These are phyloP conservation scores for Ennomos quercinarius DNA, from an alignment of 2,888 invertebrate species.

Conservation along the genomic window DNA sequence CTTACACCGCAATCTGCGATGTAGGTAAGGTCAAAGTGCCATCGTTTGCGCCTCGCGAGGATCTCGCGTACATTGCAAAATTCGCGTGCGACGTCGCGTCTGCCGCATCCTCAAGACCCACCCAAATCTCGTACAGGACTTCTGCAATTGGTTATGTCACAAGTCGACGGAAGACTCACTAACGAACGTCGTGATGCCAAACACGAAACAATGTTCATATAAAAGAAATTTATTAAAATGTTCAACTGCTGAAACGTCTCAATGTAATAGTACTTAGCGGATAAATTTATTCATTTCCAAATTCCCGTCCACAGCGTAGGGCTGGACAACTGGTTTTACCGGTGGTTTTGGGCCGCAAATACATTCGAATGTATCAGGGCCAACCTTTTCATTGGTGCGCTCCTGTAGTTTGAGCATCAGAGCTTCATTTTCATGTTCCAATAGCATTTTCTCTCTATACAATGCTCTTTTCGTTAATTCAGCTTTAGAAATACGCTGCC, in stretches of 20 bases:
- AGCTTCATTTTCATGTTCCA: constrained; percentile 66
- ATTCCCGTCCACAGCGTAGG: constrained; percentile 64
- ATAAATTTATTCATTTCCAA: constrained; percentile 59
- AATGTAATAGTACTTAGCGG: constrained; percentile 24
- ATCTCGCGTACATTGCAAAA: constrained; percentile 62
- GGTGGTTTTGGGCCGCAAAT: constrained; percentile 44
- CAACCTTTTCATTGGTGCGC: constrained; percentile 48
- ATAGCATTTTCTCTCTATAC: constrained; percentile 64
- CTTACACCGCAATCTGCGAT: constrained; percentile 42
- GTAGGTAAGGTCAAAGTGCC: constrained; percentile 70
- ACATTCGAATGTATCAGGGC: constrained; percentile 54
- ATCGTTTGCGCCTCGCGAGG: constrained; percentile 67
- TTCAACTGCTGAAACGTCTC: constrained; percentile 16
- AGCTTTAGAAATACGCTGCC: constrained; percentile 74
- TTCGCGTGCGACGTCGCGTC: constrained; percentile 47
- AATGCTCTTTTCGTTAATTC: constrained; percentile 71
- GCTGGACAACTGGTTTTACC: constrained; percentile 41
- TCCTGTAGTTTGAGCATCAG: constrained; percentile 55
- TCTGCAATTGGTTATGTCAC: constrained; percentile 45
- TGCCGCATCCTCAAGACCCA: constrained; percentile 48
- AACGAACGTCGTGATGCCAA: constrained; percentile 42
- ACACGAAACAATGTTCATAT: constrained; percentile 40
- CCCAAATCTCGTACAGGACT: constrained; percentile 37
- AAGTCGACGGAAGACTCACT: constrained; percentile 41
- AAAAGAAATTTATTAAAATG: constrained; percentile 31